Evolutionary conservation across 2,888 invertebrate genomes (phyloP).

Genomic region (Balanococcus diminutus): DNA sequence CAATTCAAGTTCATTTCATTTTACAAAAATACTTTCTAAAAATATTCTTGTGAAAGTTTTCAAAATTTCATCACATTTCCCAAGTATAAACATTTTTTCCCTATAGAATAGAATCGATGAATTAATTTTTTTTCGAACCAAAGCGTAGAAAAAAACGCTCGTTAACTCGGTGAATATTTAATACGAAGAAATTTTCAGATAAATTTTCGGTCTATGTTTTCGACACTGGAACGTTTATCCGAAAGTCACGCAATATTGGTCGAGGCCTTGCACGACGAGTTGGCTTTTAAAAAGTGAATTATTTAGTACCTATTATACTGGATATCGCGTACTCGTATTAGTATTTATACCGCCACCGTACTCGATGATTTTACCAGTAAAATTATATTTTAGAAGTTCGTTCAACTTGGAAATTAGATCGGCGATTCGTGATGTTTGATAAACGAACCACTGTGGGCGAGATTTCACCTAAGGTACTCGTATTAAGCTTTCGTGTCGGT

Average conservation of each 20-base stretch:
- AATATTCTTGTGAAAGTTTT: no score
- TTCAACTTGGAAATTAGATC: not conserved
- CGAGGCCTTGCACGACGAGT: not conserved
- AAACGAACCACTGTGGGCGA: not conserved
- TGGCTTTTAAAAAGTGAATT: not conserved
- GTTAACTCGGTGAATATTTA: not conserved
- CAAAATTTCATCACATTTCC: no score
- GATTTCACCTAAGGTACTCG: not conserved
- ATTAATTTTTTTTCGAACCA: not conserved
- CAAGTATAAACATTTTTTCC: not conserved
- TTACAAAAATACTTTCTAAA: no score
- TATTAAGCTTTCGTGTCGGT: not conserved
- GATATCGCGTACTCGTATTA: no score
- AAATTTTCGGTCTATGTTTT: not conserved
- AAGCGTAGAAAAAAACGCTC: not conserved
- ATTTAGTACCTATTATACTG: not conserved
- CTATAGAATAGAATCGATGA: not conserved
- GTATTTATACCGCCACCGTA: not conserved
- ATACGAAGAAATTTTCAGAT: not conserved
- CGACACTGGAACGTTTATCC: not conserved
- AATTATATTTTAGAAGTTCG: not conserved
- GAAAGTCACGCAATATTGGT: not conserved
- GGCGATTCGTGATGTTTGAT: not conserved
- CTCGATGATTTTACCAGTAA: not conserved
- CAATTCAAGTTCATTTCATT: no score